Evolutionary conservation across 2,888 invertebrate genomes (phyloP).

Genomic region (Macrophya annulata): DNA sequence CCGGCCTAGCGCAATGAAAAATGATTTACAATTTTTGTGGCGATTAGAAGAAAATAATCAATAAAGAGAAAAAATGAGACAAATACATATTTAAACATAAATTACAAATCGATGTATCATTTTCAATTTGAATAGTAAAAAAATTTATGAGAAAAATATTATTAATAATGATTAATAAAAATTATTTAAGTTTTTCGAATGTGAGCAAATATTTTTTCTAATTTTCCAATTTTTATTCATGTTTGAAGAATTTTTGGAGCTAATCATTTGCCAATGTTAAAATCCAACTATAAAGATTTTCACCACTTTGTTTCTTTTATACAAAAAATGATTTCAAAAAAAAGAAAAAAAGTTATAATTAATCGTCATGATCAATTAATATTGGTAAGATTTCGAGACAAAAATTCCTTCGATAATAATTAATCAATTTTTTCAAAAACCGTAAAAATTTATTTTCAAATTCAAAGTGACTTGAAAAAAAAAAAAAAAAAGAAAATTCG

Average conservation of each 20-base stretch:
- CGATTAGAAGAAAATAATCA: neutral
- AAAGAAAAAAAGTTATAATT: neutral
- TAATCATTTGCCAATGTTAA: too few species aligned
- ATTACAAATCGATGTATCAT: too few species aligned
- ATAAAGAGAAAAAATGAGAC: too few species aligned
- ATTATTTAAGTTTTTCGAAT: too few species aligned
- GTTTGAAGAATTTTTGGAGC: too few species aligned
- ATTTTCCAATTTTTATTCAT: too few species aligned
- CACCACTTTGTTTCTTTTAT: neutral
- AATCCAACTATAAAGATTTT: neutral
- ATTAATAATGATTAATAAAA: too few species aligned
- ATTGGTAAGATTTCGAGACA: neutral
- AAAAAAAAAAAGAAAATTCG: neutral
- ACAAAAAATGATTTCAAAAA: too few species aligned
- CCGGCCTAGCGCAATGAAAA: neutral
- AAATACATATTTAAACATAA: too few species aligned
- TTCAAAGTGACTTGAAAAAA: neutral
- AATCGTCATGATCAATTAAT: neutral
- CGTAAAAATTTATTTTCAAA: constrained; percentile 7
- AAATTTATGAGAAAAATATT: too few species aligned
- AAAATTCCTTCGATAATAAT: neutral
- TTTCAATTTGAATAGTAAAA: too few species aligned
- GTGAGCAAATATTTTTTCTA: too few species aligned
- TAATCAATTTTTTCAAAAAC: neutral
- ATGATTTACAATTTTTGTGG: neutral